Base-by-base conservation (phyloP, 92 coral and sea anemone genomes). In the Epizoanthus scotinus region DNA sequence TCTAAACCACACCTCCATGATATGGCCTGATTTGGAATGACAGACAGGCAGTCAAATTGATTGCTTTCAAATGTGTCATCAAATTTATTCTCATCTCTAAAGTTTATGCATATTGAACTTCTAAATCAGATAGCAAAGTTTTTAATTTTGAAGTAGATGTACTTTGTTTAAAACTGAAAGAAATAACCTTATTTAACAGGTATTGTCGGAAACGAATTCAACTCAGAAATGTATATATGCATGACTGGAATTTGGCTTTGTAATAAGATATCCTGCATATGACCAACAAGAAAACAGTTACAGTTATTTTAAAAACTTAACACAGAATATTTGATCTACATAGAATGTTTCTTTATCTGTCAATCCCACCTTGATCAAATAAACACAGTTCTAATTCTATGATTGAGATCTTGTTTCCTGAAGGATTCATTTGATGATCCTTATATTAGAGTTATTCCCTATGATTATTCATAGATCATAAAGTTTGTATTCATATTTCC, bases 301-400 rank as follows among this genome's bases (percentile, higher is more conserved):
- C 61, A n/a, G n/a, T n/a, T n/a, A n/a, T n/a, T n/a, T n/a, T n/a
- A n/a, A n/a, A n/a, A n/a, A n/a, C n/a, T n/a, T n/a, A n/a, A n/a
- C n/a, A 53, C 78, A 53, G 40, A 67, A 59, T 31, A 26, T 59
- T 34, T 56, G 55, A 19, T 44, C 28, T 14, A 49, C 36, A 29
- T 34, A 21, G 68, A 57, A 21, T 38, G 59, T 73, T 54, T 2
- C 20, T 59, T 40, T 59, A 75, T 75, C 81, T 59, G 28, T 54
- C 68, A 60, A 25, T 38, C 81, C 67, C 81, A 75, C 81, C 81
- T 75, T 75, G 81, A 75, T 25, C 81, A 73, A 58, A 75, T 44
- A 75, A 58, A 75, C 21, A 75, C 55, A 57, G 60, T n/a, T 58
- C 19, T 26, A 17, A 38, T 52, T 71, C 28, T 42, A 49, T 24